These are phyloP conservation scores for Hydractinia echinata DNA, from an alignment of 30 jellyfish, hydroid and myxozoan species.

Conservation along the genomic window DNA sequence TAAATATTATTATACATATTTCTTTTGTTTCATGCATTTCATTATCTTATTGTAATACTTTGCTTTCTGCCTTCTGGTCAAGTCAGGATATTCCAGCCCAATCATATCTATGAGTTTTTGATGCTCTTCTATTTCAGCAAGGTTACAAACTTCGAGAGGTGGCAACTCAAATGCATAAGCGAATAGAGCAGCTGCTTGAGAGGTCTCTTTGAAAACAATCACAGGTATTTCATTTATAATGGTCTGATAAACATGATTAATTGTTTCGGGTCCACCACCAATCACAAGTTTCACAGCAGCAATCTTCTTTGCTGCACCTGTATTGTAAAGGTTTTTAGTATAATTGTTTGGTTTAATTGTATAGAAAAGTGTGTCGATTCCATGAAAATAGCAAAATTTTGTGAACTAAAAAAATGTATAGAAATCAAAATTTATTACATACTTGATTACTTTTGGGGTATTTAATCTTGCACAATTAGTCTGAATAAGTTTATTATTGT, in stretches of 20 bases:
- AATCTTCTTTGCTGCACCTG: background rate
- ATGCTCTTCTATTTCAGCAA: slow-evolving; percentile 11
- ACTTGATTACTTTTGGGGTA: too few species aligned
- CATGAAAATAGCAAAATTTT: too few species aligned
- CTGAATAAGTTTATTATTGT: too few species aligned
- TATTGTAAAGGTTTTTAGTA: background rate
- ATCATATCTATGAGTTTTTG: slow-evolving; percentile 2
- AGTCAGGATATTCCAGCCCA: slow-evolving; percentile 15
- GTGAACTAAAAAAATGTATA: too few species aligned
- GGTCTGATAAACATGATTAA: background rate
- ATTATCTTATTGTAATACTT: background rate
- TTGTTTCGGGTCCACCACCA: slow-evolving; percentile 5
- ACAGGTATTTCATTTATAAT: background rate
- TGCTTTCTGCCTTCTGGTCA: background rate
- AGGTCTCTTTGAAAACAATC: background rate
- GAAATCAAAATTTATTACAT: too few species aligned
- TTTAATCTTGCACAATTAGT: too few species aligned
- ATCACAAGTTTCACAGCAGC: slow-evolving; percentile 1
- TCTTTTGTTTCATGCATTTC: slow-evolving; percentile 5
- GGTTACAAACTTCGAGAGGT: slow-evolving; percentile 2
- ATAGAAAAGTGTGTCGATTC: too few species aligned
- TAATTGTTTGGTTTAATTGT: too few species aligned
- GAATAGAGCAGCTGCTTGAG: slow-evolving; percentile 15
- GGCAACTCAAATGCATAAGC: background rate
- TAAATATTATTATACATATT: background rate